phyloP scores from a whole-genome alignment of 2,797 vertebrate species.

The Channallabes apus region DNA sequence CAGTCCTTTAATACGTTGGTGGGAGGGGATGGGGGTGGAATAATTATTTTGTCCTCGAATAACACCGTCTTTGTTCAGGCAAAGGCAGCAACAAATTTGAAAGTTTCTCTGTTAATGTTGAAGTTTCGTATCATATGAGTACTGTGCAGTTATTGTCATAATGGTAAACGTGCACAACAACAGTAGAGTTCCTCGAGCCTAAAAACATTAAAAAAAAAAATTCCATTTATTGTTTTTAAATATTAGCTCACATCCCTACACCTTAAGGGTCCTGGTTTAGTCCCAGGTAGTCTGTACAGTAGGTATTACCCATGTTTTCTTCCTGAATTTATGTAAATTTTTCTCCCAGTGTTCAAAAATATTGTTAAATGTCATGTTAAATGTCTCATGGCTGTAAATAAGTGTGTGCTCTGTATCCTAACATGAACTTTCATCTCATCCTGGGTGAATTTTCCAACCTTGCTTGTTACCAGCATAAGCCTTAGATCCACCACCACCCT shows the following conservation, averaged over 20 bases:
- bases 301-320: neutral
- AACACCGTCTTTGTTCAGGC: neutral
- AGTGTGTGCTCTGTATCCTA: neutral
- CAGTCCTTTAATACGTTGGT: conserved; percentile 44
- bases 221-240: neutral
- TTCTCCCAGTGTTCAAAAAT: neutral
- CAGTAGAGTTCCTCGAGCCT: neutral
- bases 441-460: neutral
- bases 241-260: neutral
- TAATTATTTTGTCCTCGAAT: conserved; percentile 1
- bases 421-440: neutral
- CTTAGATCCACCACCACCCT: neutral
- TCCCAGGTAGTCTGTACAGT: neutral
- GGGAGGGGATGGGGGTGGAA: neutral
- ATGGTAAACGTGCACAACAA: neutral
- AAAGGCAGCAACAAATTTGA: neutral
- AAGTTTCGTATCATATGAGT: neutral
- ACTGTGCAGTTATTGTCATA: neutral
- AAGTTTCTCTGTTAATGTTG: too few species aligned
- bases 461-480: neutral
- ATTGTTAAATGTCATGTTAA: neutral
- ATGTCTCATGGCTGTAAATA: neutral
- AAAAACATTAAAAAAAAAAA: neutral
- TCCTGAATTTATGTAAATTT: neutral
- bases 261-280: neutral